A percentile compares a stretch with the other conserved stretches of the same genome.
Evolutionary conservation across 2,113 vertebrate genomes (phyloP).

Genomic region (Xyrauchen texanus): DNA sequence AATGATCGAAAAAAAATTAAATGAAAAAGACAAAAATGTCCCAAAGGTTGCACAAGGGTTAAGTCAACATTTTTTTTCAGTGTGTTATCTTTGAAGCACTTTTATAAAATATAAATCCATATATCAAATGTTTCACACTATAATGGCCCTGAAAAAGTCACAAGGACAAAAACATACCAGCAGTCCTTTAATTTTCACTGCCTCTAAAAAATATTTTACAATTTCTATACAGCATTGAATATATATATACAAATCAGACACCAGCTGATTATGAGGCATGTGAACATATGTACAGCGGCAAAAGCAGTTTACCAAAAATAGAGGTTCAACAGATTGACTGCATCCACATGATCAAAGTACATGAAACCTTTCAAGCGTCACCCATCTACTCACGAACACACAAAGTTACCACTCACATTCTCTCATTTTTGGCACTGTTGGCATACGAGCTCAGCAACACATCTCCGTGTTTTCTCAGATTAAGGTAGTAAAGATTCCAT

Average conservation of each 20-base stretch:
- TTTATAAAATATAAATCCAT: too few relatives aligned
- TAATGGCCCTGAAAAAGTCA: not conserved
- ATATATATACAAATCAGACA: constrained; percentile 52
- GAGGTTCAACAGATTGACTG: constrained; percentile 10
- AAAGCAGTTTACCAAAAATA: constrained; percentile 46
- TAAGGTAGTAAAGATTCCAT: constrained; percentile 12
- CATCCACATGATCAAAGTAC: constrained; percentile 31
- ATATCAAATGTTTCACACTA: not conserved
- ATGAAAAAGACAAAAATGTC: too few relatives aligned
- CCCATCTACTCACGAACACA: too few relatives aligned
- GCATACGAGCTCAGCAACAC: constrained; percentile 60
- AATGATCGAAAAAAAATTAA: too few relatives aligned
- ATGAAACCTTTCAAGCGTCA: constrained; percentile 30
- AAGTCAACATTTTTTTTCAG: too few relatives aligned
- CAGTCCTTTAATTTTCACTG: constrained; percentile 49
- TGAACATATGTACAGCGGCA: constrained; percentile 47
- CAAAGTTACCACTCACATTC: constrained; percentile 9
- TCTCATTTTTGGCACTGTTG: constrained; percentile 63
- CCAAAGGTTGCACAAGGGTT: too few relatives aligned
- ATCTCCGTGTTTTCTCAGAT: constrained; percentile 29
- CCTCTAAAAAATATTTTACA: constrained; percentile 72
- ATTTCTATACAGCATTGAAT: constrained; percentile 65
- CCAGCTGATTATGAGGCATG: constrained; percentile 53
- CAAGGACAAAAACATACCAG: constrained; percentile 30
- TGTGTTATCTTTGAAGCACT: too few relatives aligned